Base-by-base conservation (phyloP, 2,797 vertebrate genomes). In the Amazona finschi region DNA sequence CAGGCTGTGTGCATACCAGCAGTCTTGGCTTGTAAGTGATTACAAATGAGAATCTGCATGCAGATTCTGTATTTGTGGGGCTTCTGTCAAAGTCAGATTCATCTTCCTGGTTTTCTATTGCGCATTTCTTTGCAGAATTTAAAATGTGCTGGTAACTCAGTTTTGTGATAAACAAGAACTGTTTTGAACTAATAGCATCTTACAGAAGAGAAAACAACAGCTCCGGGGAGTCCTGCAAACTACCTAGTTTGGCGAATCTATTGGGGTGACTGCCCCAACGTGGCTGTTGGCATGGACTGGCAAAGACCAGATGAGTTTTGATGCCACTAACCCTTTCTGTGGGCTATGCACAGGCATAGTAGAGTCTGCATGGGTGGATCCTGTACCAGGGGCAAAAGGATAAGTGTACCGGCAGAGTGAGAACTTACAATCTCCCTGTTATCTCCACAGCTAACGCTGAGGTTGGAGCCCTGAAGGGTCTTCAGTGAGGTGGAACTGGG, bases 401-500 rank as follows among this genome's bases (percentile, higher is more conserved):
- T 33, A 30, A 27, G 17, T 0, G 9, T 21, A 52, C 41, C 1
- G 10, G 36, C 15, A 31, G 46, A 16, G 52, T 0, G 7, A 82
- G 52, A 70, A 98, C 98, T 98, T 83, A 99, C 99, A 0, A 98
- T 98, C 6, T 95, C 77, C 12, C 97, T 82, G 5, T 92, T 93
- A 39, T 98, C 98, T 39, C 98, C 98, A 2, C 99, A 99, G 89
- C 60, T 97, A 81, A 99, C 95, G 0, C 92, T 98, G 60, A 99
- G 97, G 13, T 98, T 95, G 0, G 99, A 99, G 33, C 99, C 99
- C 76, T 99, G 99, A 65, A 99, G 96, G 6, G 99, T 99, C 93
- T 97, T 98, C 94, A 98, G 65, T 8, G 97, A 77, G n/a, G 93
- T 88, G 57, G 96, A 90, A 20, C 65, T 82, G 46, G 98, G 95